phyloP scores from a whole-genome alignment of 2,797 vertebrate genomes.

The Tokudaia tokunoshimensis region DNA sequence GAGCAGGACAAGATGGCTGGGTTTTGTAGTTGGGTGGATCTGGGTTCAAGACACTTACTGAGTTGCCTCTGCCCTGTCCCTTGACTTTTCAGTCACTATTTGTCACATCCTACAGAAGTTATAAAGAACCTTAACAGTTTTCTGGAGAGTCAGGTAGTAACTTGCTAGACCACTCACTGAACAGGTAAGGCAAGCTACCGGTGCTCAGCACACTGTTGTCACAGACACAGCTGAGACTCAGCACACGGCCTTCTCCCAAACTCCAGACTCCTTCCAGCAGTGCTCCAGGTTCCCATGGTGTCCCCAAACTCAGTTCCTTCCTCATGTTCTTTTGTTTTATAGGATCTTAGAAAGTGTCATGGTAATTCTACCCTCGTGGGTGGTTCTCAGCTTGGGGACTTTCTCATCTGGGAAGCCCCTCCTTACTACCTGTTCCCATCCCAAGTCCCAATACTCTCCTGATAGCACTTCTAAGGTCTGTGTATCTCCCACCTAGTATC shows the following conservation, averaged over 20 bases:
- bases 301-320: not conserved
- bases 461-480: not conserved
- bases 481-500: not conserved
- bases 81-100: constrained; percentile 19
- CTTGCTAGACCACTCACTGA: not conserved
- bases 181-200: not conserved
- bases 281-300: not conserved
- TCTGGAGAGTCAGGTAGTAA: not conserved
- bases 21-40: not conserved
- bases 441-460: not conserved
- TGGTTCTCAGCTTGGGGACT: not conserved
- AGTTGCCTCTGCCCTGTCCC: not conserved
- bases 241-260: not conserved
- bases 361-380: not conserved
- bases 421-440: too few species aligned
- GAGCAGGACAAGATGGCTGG: not conserved
- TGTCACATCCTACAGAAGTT: constrained; percentile 40
- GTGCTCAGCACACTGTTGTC: not conserved
- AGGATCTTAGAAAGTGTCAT: not conserved
- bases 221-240: not conserved
- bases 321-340: not conserved
- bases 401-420: not conserved
- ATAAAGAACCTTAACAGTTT: not conserved
- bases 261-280: not conserved
- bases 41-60: constrained; percentile 8